Conservation (phyloP, 2,113 vertebrate species). For the Apteryx mantelli region DNA sequence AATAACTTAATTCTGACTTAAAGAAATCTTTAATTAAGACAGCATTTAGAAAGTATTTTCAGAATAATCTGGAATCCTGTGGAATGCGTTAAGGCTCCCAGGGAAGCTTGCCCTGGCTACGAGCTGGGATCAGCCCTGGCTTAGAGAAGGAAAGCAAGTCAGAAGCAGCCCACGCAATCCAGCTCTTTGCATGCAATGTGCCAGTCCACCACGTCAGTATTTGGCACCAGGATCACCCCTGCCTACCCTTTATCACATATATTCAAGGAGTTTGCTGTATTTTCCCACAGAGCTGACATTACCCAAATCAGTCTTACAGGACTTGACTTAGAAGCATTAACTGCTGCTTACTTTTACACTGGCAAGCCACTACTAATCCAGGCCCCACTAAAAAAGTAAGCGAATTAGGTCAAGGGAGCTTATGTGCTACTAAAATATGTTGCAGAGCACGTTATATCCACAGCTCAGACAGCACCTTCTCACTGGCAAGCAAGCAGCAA, state of each 20-base stretch:
- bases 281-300: background rate
- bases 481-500: background rate
- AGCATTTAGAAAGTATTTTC: conserved; percentile 64
- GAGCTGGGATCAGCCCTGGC: background rate
- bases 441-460: background rate
- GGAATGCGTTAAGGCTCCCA: conserved; percentile 49
- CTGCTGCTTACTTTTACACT: conserved; percentile 30
- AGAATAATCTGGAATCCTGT: conserved; percentile 59
- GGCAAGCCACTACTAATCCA: conserved; percentile 36
- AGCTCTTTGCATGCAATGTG: background rate
- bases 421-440: background rate
- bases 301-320: background rate
- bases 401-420: conserved; percentile 43
- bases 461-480: conserved; percentile 39
- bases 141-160: background rate
- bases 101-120: background rate
- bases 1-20: conserved; percentile 67
- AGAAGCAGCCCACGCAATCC: background rate
- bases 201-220: background rate
- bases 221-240: background rate
- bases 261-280: background rate
- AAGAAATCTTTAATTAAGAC: conserved; percentile 70
- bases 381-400: conserved; percentile 11
- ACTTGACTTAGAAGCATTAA: conserved; percentile 63
- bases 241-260: background rate